Base-by-base conservation (phyloP, 2,888 invertebrate species). In the Cyrtodaria siliqua region DNA sequence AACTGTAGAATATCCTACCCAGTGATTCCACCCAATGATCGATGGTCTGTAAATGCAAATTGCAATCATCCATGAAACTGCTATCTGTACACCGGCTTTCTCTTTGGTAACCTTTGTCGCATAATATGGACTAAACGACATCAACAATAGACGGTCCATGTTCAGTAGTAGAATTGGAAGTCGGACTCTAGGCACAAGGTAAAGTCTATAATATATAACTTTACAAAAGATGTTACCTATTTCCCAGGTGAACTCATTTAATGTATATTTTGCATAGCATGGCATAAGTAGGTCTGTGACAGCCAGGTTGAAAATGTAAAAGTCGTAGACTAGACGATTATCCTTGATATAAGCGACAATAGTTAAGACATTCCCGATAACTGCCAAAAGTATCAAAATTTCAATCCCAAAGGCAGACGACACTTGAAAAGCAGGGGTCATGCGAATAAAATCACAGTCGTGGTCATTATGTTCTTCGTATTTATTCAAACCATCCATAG, bases 221-320 rank as follows among this genome's bases (percentile, higher is more conserved):
- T 86, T 87, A 60, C 89, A 88, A 49, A 84, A 80, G 16, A 59
- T 42, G 26, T 68, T 49, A 2, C 87, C 86, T n/a, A 87, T 81
- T 0, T 72, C 76, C 89, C 87, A 89, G 20, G 49, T 53, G 24
- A 61, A 80, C 9, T 72, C 71, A 9, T 38, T 47, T 1, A 85
- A 20, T 1, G 83, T 86, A 50, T 84, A 83, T 4, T 79, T 76
- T 2, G 85, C 82, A 57, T 86, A 84, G 47, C 87, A 71, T 0
- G 85, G 81, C 83, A 86, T 83, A 0, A 85, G 52, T 14, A 87
- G 56, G 49, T 89, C 88, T 0, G 85, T 77, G 1, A 87, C 42
- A 8, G 87, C 88, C 27, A 89, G 79, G 68, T 87, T 81, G 26
- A 85, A 55, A 27, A 89, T 64, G 71, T 85, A 89, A 38, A 81